Conservation (phyloP, 2,888 invertebrate species). For the Ceramica pisi region DNA sequence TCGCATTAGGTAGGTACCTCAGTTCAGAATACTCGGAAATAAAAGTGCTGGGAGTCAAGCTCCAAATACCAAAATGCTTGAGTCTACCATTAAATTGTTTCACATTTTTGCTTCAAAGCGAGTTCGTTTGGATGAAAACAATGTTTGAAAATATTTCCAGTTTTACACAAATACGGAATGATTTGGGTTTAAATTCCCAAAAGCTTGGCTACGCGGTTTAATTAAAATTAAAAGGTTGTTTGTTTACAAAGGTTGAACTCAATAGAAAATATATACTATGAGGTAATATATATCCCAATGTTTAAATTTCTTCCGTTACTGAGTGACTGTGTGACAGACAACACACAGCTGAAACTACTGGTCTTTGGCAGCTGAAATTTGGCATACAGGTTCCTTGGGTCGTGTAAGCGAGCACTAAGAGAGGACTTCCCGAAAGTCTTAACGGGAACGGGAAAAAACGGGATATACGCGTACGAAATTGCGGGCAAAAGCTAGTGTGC, state of each 20-base stretch:
- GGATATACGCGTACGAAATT: too few species aligned
- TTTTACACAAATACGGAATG: conserved; percentile 29
- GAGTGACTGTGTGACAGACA: too few species aligned
- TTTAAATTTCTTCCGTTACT: too few species aligned
- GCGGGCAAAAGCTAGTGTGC: too few species aligned
- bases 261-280: background rate
- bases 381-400: too few species aligned
- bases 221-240: conserved; percentile 34
- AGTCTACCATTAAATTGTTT: conserved; percentile 25
- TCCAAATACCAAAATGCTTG: conserved; percentile 11
- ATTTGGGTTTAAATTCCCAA: conserved; percentile 14
- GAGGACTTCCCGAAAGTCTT: too few species aligned
- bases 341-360: too few species aligned
- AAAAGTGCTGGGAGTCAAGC: background rate
- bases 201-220: conserved; percentile 22
- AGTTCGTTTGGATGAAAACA: conserved; percentile 43
- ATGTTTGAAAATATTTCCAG: conserved; percentile 47
- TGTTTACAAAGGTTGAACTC: conserved; percentile 4
- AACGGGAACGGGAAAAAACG: too few species aligned
- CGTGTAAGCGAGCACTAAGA: too few species aligned
- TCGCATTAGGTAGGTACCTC: background rate
- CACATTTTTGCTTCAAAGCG: conserved; percentile 14
- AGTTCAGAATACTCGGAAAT: background rate
- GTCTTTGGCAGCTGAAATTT: too few species aligned
- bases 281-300: too few species aligned